Percentiles rank a stretch among this genome's conserved stretches.
Conservation (phyloP, 2,888 invertebrate species). For the Abrostola triplasia region DNA sequence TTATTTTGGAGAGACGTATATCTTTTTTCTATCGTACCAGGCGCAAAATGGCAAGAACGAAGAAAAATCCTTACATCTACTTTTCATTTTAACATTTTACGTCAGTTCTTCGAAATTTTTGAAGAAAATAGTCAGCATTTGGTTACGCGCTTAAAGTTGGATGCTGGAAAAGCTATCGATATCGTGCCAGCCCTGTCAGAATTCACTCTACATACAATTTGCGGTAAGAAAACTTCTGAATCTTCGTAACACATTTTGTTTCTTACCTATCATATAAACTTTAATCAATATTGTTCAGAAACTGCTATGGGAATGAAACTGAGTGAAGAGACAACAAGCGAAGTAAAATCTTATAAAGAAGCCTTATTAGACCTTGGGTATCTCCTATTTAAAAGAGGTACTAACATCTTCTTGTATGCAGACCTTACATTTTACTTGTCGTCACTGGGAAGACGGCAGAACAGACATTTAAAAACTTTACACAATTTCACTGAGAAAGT, state of each 20-base stretch:
- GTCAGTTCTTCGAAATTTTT: constrained; percentile 73
- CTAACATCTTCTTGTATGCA: constrained; percentile 88
- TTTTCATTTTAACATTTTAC: constrained; percentile 90
- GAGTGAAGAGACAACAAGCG: constrained; percentile 72
- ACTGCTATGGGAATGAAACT: constrained; percentile 92
- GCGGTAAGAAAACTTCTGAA: constrained; percentile 87
- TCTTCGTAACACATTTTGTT: too few species aligned
- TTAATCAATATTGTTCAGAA: constrained; percentile 73
- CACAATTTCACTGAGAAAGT: constrained; percentile 75
- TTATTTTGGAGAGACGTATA: not conserved
- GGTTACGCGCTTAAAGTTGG: constrained; percentile 64
- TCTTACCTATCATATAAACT: not conserved
- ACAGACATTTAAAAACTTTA: constrained; percentile 69
- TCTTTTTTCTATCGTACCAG: constrained; percentile 61
- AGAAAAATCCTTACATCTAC: constrained; percentile 90
- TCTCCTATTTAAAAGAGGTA: constrained; percentile 72
- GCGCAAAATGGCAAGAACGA: constrained; percentile 88
- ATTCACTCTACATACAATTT: constrained; percentile 89
- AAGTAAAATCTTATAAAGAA: constrained; percentile 86
- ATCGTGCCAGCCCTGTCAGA: constrained; percentile 88
- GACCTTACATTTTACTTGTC: constrained; percentile 87
- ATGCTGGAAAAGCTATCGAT: constrained; percentile 65
- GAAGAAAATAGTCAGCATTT: constrained; percentile 77
- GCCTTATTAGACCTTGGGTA: constrained; percentile 85
- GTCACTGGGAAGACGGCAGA: constrained; percentile 83